These are phyloP conservation scores for Cephus spinipes DNA, from an alignment of 2,888 invertebrate species.

Conservation along the genomic window DNA sequence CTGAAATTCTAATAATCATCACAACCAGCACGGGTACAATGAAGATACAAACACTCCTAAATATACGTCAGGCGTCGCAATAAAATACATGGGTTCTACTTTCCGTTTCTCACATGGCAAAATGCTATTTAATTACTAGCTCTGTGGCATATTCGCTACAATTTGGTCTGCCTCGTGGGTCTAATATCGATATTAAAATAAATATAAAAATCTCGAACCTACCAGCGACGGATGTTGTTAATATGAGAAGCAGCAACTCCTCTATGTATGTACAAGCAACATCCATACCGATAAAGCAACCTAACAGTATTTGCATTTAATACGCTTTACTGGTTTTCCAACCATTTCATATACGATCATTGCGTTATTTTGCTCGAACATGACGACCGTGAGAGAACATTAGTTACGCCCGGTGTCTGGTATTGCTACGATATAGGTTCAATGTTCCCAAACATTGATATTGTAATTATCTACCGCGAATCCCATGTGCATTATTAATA, in stretches of 20 bases:
- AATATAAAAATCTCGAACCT: slow-evolving; percentile 38
- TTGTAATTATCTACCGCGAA: slow-evolving; percentile 29
- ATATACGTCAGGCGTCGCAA: neutral
- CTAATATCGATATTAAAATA: slow-evolving; percentile 30
- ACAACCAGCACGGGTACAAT: neutral
- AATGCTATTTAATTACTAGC: slow-evolving; percentile 22
- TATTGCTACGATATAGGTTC: neutral
- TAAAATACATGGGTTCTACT: neutral
- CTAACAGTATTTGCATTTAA: slow-evolving; percentile 37
- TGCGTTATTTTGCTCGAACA: slow-evolving; percentile 7
- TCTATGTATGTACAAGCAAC: neutral
- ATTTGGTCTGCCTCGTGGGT: neutral
- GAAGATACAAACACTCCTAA: neutral
- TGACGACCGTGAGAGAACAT: slow-evolving; percentile 2
- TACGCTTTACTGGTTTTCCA: slow-evolving; percentile 19
- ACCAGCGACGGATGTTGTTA: slow-evolving; percentile 19
- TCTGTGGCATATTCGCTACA: neutral
- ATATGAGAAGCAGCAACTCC: slow-evolving; percentile 23
- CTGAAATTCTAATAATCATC: neutral
- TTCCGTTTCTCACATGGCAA: neutral
- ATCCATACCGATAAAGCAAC: neutral
- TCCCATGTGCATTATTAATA: slow-evolving; percentile 36
- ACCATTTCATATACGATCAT: slow-evolving; percentile 35
- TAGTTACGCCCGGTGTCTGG: neutral
- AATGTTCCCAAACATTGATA: slow-evolving; percentile 23